A percentile compares a stretch with the other conserved stretches of the same genome.
Evolutionary conservation across 2,888 invertebrate genomes (phyloP).

Genomic region (Callinectes sapidus): DNA sequence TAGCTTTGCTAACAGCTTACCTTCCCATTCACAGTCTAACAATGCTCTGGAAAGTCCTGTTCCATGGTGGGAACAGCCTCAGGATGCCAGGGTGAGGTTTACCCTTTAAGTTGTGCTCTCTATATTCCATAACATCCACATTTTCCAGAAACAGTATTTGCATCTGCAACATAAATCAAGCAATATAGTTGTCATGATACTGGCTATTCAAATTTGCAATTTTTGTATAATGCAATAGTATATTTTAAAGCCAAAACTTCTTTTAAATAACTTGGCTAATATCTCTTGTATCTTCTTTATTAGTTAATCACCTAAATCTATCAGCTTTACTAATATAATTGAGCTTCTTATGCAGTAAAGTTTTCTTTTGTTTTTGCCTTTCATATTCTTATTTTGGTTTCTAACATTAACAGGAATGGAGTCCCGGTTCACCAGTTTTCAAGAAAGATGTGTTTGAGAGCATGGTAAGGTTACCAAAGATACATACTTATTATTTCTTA

Average conservation of each 20-base stretch:
- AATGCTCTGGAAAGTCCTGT: conserved; percentile 19
- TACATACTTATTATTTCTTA: neutral
- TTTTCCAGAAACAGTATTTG: neutral
- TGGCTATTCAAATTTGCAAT: too few species aligned
- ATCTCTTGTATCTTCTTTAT: neutral
- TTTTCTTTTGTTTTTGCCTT: neutral
- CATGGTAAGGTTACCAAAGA: conserved; percentile 48
- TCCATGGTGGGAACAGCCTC: conserved; percentile 49
- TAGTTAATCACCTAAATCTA: neutral
- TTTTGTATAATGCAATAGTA: too few species aligned
- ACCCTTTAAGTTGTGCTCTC: neutral
- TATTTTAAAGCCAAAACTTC: too few species aligned
- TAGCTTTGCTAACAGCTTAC: neutral
- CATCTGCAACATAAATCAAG: neutral
- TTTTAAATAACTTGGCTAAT: too few species aligned
- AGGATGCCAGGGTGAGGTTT: conserved; percentile 33
- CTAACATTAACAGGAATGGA: conserved; percentile 53
- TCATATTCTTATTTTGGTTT: conserved; percentile 22
- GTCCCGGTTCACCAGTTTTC: conserved; percentile 64
- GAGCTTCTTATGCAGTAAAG: neutral
- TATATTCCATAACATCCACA: neutral
- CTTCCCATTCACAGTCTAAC: conserved; percentile 26
- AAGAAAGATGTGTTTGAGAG: conserved; percentile 59
- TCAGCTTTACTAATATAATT: neutral
- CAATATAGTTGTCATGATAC: too few species aligned